Conservation (phyloP, 2,113 vertebrate species). For the Chloropsis hardwickii region DNA sequence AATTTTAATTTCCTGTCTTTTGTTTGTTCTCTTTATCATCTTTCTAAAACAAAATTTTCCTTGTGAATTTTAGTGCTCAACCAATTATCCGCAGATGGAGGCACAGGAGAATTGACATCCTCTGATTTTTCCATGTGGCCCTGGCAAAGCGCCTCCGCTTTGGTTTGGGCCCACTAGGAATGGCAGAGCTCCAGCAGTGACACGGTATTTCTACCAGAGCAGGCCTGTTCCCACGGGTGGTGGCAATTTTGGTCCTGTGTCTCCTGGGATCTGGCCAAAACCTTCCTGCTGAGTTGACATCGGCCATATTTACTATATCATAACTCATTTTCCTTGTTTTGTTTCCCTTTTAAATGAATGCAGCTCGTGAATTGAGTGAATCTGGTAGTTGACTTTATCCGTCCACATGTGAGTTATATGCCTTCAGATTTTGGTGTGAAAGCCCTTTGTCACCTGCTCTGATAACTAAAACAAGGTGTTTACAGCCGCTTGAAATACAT, state of each 20-base stretch:
- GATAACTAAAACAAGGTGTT: neutral
- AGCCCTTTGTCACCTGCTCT: neutral
- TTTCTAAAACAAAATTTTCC: slow-evolving; percentile 57
- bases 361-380: neutral
- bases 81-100: neutral
- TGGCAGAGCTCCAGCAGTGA: neutral
- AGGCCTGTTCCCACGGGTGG: neutral
- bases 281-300: neutral
- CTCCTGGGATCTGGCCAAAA: neutral
- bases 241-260: neutral
- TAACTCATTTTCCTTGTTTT: neutral
- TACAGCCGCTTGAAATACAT: neutral
- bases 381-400: neutral
- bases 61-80: slow-evolving; percentile 44
- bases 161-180: neutral
- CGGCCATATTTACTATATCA: neutral
- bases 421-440: neutral
- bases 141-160: neutral
- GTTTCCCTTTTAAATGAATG: neutral
- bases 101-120: slow-evolving; percentile 1
- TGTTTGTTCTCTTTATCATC: slow-evolving; percentile 66
- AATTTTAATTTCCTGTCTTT: slow-evolving; percentile 72
- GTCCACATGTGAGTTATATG: neutral
- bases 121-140: neutral
- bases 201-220: neutral